Evolutionary conservation across 2,113 vertebrate genomes (phyloP).

Genomic region (Chrysochloris asiatica): DNA sequence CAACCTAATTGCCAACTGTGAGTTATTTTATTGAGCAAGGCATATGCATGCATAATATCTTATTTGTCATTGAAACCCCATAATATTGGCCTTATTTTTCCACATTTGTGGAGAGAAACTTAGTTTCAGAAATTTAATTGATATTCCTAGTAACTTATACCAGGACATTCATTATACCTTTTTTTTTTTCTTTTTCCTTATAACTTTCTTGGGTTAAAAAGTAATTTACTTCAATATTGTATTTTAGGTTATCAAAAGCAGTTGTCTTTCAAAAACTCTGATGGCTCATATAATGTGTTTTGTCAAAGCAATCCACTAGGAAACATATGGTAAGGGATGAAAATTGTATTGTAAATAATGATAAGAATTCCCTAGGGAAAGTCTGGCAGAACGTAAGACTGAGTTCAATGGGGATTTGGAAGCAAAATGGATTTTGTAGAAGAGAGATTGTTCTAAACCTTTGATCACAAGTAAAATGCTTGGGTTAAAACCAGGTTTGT

Average conservation of each 20-base stretch:
- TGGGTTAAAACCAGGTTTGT: neutral
- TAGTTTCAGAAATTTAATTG: neutral
- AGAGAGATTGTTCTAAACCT: neutral
- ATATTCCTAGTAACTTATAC: neutral
- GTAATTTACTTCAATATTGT: conserved; percentile 5
- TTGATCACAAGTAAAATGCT: neutral
- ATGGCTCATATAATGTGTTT: conserved; percentile 93
- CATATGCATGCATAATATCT: neutral
- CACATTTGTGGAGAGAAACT: neutral
- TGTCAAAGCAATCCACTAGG: conserved; percentile 86
- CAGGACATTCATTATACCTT: neutral
- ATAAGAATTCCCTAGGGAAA: neutral
- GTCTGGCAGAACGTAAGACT: neutral
- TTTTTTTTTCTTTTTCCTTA: neutral
- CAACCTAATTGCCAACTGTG: neutral
- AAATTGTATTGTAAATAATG: neutral
- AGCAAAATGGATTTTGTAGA: neutral
- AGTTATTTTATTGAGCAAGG: neutral
- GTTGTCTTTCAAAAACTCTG: conserved; percentile 88
- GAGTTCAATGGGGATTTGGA: neutral
- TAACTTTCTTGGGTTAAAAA: conserved; percentile 11
- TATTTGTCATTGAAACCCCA: neutral
- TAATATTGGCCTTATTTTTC: neutral
- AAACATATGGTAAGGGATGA: conserved; percentile 88
- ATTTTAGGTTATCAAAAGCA: conserved; percentile 92